Percentiles rank a stretch among this genome's conserved stretches.
Conservation (phyloP, 2,888 invertebrate species). For the Augiades crinisus region DNA sequence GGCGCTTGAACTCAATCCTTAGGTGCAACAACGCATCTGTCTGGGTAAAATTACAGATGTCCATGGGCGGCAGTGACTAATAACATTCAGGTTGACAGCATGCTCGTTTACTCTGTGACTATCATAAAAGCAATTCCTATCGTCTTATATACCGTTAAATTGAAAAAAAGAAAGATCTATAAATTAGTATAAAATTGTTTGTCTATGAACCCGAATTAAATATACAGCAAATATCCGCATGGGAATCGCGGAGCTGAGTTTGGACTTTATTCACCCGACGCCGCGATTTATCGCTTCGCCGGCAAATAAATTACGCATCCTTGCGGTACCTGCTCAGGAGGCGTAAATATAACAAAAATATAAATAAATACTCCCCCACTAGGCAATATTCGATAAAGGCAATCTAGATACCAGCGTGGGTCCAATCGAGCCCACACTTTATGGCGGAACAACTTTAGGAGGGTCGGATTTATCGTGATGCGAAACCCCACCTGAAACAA, state of each 20-base stretch:
- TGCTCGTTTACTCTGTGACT: too few relatives aligned
- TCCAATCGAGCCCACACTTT: conserved; percentile 50
- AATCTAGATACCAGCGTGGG: conserved; percentile 59
- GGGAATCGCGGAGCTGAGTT: not conserved
- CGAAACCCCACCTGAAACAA: conserved; percentile 56
- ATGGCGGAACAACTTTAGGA: conserved; percentile 60
- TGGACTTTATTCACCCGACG: conserved; percentile 3
- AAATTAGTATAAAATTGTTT: too few relatives aligned
- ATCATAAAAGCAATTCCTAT: too few relatives aligned
- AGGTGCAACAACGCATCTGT: too few relatives aligned
- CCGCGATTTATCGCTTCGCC: conserved; percentile 4
- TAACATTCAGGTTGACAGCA: too few relatives aligned
- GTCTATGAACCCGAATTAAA: not conserved
- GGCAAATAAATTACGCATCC: conserved; percentile 22
- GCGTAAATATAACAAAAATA: conserved; percentile 37
- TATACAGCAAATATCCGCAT: not conserved
- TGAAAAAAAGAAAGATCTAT: too few relatives aligned
- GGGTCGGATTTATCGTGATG: conserved; percentile 59
- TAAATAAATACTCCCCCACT: conserved; percentile 44
- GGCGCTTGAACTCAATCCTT: too few relatives aligned
- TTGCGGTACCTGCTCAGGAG: conserved; percentile 32
- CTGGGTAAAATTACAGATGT: too few relatives aligned
- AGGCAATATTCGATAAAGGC: conserved; percentile 64
- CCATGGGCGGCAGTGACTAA: too few relatives aligned
- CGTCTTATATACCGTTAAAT: too few relatives aligned